Conservation (phyloP, 2,888 invertebrate genomes). For the Zaprionus lineosus region DNA sequence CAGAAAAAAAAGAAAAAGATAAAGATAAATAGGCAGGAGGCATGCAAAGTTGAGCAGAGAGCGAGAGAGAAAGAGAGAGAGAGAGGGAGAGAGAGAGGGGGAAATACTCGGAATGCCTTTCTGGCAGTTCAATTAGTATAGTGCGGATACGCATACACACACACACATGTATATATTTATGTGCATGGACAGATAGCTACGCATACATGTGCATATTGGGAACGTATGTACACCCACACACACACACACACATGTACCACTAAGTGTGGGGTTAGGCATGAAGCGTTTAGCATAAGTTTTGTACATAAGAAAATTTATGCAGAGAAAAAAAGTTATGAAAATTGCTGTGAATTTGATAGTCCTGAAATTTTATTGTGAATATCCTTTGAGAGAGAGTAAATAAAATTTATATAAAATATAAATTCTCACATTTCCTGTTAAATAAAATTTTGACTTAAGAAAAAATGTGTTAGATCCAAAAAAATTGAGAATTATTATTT, state of each 20-base stretch:
- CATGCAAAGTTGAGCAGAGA: conserved; percentile 64
- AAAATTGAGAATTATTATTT: conserved; percentile 2
- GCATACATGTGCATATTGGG: conserved; percentile 45
- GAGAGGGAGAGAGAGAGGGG: no score
- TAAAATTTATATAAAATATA: no score
- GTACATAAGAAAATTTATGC: conserved; percentile 18
- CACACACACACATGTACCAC: conserved; percentile 15
- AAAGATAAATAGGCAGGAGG: conserved; percentile 40
- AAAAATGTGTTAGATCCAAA: conserved; percentile 29
- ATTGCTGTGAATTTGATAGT: no score
- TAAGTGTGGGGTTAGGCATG: conserved; percentile 46
- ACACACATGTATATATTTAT: conserved; percentile 20
- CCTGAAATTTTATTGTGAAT: no score
- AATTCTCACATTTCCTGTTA: neutral
- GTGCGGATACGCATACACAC: conserved; percentile 10
- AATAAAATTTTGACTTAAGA: conserved; percentile 5
- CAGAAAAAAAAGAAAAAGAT: conserved; percentile 35
- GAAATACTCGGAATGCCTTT: conserved; percentile 32
- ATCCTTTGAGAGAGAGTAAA: no score
- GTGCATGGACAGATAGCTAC: conserved; percentile 5
- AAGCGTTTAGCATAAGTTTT: conserved; percentile 48
- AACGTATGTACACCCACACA: conserved; percentile 13
- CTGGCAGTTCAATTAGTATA: conserved; percentile 52
- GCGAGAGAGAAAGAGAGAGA: no score
- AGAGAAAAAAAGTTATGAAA: conserved; percentile 4